Conservation (phyloP, 1,140 invertebrate species). For the Drosophila tsacasi region DNA sequence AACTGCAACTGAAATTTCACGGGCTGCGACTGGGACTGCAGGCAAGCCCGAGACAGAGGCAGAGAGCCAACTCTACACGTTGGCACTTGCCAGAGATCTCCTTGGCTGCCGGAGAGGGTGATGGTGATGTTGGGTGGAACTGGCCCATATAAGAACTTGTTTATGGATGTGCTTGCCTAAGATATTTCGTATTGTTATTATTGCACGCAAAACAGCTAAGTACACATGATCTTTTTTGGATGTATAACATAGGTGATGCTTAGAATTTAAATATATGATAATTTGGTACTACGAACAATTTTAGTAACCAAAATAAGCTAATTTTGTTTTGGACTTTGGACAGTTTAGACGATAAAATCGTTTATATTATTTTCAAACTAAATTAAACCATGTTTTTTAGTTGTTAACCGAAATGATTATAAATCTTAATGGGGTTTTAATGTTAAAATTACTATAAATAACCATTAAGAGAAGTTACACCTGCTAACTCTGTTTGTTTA, state of each 20-base stretch:
- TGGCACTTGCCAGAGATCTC: conserved; percentile 12
- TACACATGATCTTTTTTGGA: conserved; percentile 4
- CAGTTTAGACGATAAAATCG: background rate
- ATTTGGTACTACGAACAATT: background rate
- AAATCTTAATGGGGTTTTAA: background rate
- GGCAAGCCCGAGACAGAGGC: background rate
- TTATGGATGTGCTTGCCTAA: conserved; percentile 26
- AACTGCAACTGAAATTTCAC: conserved; percentile 77
- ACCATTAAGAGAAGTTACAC: background rate
- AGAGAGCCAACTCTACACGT: background rate
- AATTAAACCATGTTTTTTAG: background rate
- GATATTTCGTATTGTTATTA: conserved; percentile 19
- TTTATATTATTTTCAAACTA: background rate
- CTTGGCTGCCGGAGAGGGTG: background rate
- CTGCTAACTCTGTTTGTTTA: background rate
- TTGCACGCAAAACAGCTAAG: conserved; percentile 26
- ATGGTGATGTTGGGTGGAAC: conserved; percentile 7
- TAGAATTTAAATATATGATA: background rate
- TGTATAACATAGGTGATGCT: too few species aligned
- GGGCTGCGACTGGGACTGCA: conserved; percentile 16
- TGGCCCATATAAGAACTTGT: conserved; percentile 40
- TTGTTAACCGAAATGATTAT: background rate
- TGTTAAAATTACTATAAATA: background rate
- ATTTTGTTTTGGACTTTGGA: background rate
- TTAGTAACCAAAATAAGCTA: background rate